Percentiles rank a stretch among this genome's conserved stretches.
phyloP scores from a whole-genome alignment of 2,113 vertebrate genomes.

The Hyla sarda region DNA sequence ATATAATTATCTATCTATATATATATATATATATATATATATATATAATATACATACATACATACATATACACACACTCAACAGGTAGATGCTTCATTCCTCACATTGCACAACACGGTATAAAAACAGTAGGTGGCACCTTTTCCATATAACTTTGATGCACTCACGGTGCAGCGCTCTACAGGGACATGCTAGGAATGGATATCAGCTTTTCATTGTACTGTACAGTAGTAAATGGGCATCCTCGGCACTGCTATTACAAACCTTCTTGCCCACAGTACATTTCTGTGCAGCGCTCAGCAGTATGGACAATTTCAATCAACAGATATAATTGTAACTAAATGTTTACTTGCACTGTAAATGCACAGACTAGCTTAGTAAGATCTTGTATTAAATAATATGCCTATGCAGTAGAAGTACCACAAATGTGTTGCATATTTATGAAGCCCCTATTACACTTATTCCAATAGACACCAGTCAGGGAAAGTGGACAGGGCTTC shows the following conservation, averaged over 20 bases:
- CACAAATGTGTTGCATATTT: not conserved
- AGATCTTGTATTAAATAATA: not conserved
- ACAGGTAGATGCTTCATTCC: not conserved
- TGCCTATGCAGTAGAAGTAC: not conserved
- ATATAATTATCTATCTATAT: too few species aligned
- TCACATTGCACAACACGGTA: not conserved
- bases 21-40: too few species aligned
- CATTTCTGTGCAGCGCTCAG: too few species aligned
- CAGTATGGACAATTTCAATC: not conserved
- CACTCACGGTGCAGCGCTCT: not conserved
- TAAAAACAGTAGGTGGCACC: not conserved
- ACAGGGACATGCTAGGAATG: not conserved
- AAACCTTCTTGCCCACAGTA: too few species aligned
- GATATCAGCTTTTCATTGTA: too few species aligned
- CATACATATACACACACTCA: too few species aligned
- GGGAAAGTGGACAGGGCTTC: not conserved
- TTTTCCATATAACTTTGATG: not conserved
- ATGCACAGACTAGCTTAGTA: too few species aligned
- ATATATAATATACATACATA: too few species aligned
- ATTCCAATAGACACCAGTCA: not conserved
- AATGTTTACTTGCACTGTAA: too few species aligned
- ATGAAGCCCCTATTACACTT: not conserved
- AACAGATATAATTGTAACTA: too few species aligned
- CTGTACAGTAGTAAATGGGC: too few species aligned
- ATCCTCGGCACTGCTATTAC: too few species aligned